Evolutionary conservation across 2,888 invertebrate species (phyloP).

Genomic region (Clivina fossor): DNA sequence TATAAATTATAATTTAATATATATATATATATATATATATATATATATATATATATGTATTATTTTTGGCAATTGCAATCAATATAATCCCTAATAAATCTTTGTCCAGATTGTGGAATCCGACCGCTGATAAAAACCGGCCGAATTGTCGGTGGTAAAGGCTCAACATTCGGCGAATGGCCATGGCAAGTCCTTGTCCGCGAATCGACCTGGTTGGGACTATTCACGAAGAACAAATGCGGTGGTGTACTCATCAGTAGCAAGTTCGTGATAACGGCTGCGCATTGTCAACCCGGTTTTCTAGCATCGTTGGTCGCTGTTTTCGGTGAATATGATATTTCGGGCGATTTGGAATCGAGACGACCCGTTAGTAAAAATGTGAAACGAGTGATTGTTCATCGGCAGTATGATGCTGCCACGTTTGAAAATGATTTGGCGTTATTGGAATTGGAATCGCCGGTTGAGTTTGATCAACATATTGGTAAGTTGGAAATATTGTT

Average conservation of each 20-base stretch:
- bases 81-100: neutral
- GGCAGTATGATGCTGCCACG: constrained; percentile 85
- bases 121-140: constrained; percentile 77
- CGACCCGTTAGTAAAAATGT: constrained; percentile 81
- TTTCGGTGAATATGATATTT: constrained; percentile 88
- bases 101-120: constrained; percentile 78
- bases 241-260: constrained; percentile 90
- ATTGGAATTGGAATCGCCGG: constrained; percentile 79
- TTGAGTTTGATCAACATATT: constrained; percentile 83
- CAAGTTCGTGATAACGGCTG: constrained; percentile 86
- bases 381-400: constrained; percentile 82
- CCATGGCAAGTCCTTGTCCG: constrained; percentile 92
- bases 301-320: constrained; percentile 87
- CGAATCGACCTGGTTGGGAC: constrained; percentile 90
- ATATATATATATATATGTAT: neutral
- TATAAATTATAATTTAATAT: neutral
- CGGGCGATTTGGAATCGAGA: constrained; percentile 77
- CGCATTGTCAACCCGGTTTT: constrained; percentile 94
- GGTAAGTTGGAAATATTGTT: constrained; percentile 61
- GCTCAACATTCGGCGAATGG: constrained; percentile 83
- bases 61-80: neutral
- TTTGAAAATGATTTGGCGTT: constrained; percentile 91
- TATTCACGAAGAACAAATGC: constrained; percentile 94
- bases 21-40: neutral
- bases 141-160: constrained; percentile 88